Evolutionary conservation across 2,797 vertebrate genomes (phyloP).

Genomic region (Lindbergichthys nudifrons): DNA sequence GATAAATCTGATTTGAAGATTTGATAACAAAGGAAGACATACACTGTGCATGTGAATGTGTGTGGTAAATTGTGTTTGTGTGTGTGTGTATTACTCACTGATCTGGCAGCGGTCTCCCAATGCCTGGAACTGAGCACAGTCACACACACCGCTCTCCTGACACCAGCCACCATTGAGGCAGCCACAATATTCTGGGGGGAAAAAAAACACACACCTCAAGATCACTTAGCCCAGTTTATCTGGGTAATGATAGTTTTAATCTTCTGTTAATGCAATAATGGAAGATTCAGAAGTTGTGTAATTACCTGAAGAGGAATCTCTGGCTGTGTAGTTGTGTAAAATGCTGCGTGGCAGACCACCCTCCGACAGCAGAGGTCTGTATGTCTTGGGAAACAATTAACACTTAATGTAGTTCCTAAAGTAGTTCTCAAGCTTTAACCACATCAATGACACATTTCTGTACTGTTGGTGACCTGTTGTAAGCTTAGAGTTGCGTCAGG

Average conservation of each 20-base stretch:
- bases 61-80: neutral
- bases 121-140: conserved; percentile 97
- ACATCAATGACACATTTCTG: conserved; percentile 41
- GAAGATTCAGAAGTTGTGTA: neutral
- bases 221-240: conserved; percentile 4
- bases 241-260: conserved; percentile 1
- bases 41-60: neutral
- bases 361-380: conserved; percentile 83
- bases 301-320: conserved; percentile 86
- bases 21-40: conserved; percentile 15
- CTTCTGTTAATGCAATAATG: conserved; percentile 5
- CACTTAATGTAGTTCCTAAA: conserved; percentile 28
- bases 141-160: conserved; percentile 92
- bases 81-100: conserved; percentile 86
- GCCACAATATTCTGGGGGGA: conserved; percentile 89
- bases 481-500: conserved; percentile 65
- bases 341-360: conserved; percentile 79
- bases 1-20: conserved; percentile 24
- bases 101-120: conserved; percentile 96
- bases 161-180: conserved; percentile 98
- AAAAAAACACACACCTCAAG: conserved; percentile 32
- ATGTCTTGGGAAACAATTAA: conserved; percentile 74
- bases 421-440: conserved; percentile 25
- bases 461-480: conserved; percentile 44
- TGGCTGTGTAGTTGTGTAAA: conserved; percentile 86